Evolutionary conservation across 2,113 vertebrate species (phyloP), one percentile per base, ranked within the genome.

Genomic region (Pimephales promelas): DNA sequence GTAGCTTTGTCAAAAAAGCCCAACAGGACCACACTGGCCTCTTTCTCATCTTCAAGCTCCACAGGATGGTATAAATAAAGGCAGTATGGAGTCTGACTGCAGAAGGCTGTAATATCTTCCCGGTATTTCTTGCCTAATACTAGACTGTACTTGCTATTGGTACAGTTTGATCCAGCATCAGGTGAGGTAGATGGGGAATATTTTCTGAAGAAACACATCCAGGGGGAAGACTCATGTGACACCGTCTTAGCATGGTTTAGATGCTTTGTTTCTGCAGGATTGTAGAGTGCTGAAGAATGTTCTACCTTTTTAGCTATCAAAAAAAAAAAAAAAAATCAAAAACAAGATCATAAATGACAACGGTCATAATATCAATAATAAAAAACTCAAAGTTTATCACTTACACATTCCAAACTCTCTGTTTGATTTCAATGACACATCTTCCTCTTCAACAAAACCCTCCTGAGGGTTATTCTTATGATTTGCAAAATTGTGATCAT

Each of bases 401-500:
- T 8, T 79, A 79, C 77, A 47, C 36, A 28, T 79, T 45, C 62
- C 36, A 45, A 79, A 47, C 16, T 64, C 8, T 45, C n/a, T 11
- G 4, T 13, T 45, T 64, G 77, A 64, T 22, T 20, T 43, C 34
- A 64, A 28, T 49, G 59, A 18, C 36, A 45, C 40, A 2, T 28
- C n/a, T 26, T 79, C 54, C 14, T 3, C n/a, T 28, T 57, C 47
- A 79, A 28, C 14, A 26, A 43, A 79, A 20, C 5, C 52, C 52
- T 47, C 22, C 59, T 28, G 59, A 16, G 13, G 9, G 18, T n/a
- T 40, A 54, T 96, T 96, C 1, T 92, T 91, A 84, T 94, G 94
- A 77, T 92, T 93, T 0, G 91, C 91, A 75, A 94, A 92, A 89
- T 96, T 96, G 20, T 91, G 90, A 72, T 96, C 94, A 82, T 96